Evolutionary conservation across 2,113 vertebrate species (phyloP).

Genomic region (Mixornis gularis): DNA sequence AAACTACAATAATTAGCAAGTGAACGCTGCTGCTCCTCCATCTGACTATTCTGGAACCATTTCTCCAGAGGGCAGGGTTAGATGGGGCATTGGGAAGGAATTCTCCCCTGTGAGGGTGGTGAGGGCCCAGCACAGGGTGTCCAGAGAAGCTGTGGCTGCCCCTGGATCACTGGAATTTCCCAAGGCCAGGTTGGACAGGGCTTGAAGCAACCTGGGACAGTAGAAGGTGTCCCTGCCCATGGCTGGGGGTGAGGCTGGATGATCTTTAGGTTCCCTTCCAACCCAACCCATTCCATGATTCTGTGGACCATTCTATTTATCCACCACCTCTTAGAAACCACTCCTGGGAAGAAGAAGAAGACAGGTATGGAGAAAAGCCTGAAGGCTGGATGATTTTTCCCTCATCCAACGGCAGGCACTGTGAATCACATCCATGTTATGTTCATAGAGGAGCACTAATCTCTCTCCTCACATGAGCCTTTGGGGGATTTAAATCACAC

Average conservation of each 20-base stretch:
- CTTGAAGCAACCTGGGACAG: accelerated
- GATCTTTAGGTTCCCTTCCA: too few species aligned
- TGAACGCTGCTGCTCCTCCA: accelerated
- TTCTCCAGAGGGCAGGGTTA: neutral
- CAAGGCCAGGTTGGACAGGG: accelerated
- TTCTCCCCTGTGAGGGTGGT: accelerated
- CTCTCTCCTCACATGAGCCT: neutral
- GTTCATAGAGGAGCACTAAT: neutral
- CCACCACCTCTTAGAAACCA: neutral
- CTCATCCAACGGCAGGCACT: neutral
- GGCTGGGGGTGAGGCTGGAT: too few species aligned
- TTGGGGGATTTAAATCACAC: neutral
- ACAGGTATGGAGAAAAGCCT: neutral
- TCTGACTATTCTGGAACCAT: neutral
- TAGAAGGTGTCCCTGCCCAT: neutral
- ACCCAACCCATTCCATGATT: neutral
- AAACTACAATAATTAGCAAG: neutral
- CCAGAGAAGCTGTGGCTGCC: neutral
- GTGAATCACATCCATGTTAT: neutral
- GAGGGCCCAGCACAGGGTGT: accelerated
- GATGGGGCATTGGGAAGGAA: neutral
- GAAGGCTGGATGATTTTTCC: neutral
- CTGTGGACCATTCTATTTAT: neutral
- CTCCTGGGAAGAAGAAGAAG: neutral
- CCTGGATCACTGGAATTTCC: neutral